These are phyloP conservation scores for Perca flavescens DNA, from an alignment of 2,113 vertebrate species.

Conservation along the genomic window DNA sequence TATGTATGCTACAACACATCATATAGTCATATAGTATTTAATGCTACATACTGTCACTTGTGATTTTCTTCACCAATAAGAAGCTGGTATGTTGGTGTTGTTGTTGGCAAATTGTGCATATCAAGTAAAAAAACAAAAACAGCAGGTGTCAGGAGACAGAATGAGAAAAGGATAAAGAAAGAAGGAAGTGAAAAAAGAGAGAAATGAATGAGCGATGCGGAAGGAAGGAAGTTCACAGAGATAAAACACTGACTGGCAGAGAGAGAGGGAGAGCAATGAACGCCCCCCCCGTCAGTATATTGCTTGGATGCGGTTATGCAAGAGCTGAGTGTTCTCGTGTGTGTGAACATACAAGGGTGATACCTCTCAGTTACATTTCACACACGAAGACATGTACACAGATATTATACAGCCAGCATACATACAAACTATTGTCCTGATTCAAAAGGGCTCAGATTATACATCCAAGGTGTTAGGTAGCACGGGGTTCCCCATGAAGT, in stretches of 20 bases:
- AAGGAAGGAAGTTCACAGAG: slow-evolving; percentile 71
- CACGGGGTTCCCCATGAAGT: slow-evolving; percentile 53
- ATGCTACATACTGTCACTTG: neutral
- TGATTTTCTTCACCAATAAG: neutral
- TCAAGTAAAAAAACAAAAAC: slow-evolving; percentile 7
- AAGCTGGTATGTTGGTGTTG: neutral
- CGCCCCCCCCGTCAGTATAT: slow-evolving; percentile 65
- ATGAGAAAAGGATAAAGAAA: neutral
- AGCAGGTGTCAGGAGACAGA: slow-evolving; percentile 26
- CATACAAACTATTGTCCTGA: slow-evolving; percentile 50
- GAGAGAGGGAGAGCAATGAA: slow-evolving; percentile 55
- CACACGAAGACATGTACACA: slow-evolving; percentile 38
- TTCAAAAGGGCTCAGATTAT: slow-evolving; percentile 53
- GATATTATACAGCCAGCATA: slow-evolving; percentile 13
- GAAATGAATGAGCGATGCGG: slow-evolving; percentile 50
- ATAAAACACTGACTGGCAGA: slow-evolving; percentile 67
- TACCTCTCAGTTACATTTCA: slow-evolving; percentile 48
- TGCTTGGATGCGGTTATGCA: slow-evolving; percentile 73
- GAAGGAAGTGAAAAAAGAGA: slow-evolving; percentile 60
- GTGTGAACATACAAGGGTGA: slow-evolving; percentile 35
- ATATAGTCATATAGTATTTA: neutral
- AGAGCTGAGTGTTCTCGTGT: slow-evolving; percentile 53
- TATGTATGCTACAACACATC: neutral
- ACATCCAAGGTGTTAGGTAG: slow-evolving; percentile 45
- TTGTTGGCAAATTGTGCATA: neutral